Conservation (phyloP, 2,113 vertebrate species). For the Austrofundulus limnaeus region DNA sequence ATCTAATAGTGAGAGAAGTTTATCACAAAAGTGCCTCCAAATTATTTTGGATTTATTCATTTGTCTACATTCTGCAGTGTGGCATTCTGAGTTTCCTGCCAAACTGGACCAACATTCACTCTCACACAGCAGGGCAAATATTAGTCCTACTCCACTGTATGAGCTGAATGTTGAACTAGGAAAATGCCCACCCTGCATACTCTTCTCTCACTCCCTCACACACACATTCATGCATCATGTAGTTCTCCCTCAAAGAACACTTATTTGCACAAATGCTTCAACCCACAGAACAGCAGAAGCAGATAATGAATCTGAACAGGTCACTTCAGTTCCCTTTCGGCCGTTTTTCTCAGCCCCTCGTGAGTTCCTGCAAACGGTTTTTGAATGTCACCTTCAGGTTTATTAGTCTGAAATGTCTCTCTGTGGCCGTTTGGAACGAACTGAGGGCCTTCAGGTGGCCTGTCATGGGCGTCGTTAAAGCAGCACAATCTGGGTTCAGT, state of each 20-base stretch:
- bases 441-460: not conserved
- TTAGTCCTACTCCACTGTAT: constrained; percentile 37
- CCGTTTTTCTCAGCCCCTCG: not conserved
- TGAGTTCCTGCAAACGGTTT: not conserved
- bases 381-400: constrained; percentile 12
- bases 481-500: constrained; percentile 53
- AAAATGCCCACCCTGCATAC: too few species aligned
- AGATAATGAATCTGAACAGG: not conserved
- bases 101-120: constrained; percentile 31
- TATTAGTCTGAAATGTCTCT: constrained; percentile 24
- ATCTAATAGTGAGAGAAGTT: not conserved
- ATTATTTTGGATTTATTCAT: constrained; percentile 14
- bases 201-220: too few species aligned
- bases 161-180: too few species aligned
- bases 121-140: constrained; percentile 50
- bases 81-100: constrained; percentile 47
- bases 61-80: not conserved
- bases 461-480: constrained; percentile 9
- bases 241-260: too few species aligned
- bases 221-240: too few species aligned
- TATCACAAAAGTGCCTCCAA: too few species aligned
- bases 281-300: not conserved
- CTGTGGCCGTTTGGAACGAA: constrained; percentile 22
- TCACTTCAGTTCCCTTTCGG: constrained; percentile 2
- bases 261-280: not conserved